Evolutionary conservation across 2,113 vertebrate genomes (phyloP), one percentile per base, ranked within the genome.

Genomic region (Anguilla japonica): DNA sequence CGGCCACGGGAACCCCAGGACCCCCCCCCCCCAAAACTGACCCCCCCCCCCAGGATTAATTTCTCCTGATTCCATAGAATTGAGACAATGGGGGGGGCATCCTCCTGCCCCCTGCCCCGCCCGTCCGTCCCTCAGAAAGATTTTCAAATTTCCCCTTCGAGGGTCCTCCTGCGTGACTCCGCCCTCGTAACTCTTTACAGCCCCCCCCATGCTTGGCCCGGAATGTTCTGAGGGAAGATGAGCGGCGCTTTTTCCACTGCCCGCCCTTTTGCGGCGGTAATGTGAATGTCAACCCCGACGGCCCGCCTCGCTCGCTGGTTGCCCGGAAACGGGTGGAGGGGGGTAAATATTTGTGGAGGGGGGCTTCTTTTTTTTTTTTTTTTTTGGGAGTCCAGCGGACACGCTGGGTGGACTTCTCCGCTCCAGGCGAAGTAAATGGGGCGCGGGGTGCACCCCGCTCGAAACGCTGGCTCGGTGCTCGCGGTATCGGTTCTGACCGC

Each of bases 31-130:
- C 84, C 56, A 41, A 8, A 67, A 84, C 57, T 20, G 81, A 88
- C 67, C 67, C 84, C 60, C 34, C 56, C 84, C 43, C 84, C 46
- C 83, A 86, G 84, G 5, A 87, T 89, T 88, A 20, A 60, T 84
- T 83, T 86, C 85, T 90, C 41, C 11, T 87, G 41, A 8, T 82
- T 90, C 46, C 86, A 83, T 0, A 3, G 85, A 81, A 82, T 63
- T 50, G 83, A 0, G 89, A 92, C 92, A 94, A 89, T 89, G 80
- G 78, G 87, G 60, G 87, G 87, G 82, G 85, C 84, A 84, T 91
- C 88, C 79, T 81, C 89, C 87, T 53, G 80, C 29, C 81, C 13
- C 26, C 1, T 29, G 63, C 82, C 7, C 34, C 0, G 29, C 0
- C 71, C 81, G 83, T 88, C 90, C 91, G 83, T 92, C 90, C 89